phyloP scores from a whole-genome alignment of 2,113 vertebrate species.

The Thinocorus orbignyianus region DNA sequence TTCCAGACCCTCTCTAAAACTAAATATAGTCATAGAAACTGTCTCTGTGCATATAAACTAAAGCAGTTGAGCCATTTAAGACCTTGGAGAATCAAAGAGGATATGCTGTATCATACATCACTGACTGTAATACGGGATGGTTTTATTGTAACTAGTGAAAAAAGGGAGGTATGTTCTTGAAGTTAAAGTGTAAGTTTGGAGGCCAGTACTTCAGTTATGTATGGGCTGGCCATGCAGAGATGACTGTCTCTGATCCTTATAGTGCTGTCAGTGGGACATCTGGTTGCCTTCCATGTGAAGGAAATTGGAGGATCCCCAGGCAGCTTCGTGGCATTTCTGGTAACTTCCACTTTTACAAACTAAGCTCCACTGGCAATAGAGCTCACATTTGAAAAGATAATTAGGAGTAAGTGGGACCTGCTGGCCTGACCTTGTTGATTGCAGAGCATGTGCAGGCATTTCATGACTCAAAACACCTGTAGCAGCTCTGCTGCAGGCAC shows the following conservation, averaged over 20 bases:
- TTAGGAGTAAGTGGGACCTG: background rate
- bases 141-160: background rate
- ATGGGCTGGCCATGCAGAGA: background rate
- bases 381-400: background rate
- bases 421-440: background rate
- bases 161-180: background rate
- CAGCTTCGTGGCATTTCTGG: background rate
- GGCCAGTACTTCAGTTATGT: background rate
- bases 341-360: background rate
- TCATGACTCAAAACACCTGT: background rate
- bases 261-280: background rate
- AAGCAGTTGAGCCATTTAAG: background rate
- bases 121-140: background rate
- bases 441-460: background rate
- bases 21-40: constrained; percentile 55
- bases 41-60: background rate
- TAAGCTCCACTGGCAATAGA: background rate
- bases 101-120: background rate
- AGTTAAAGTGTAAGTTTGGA: background rate
- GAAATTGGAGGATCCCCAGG: background rate
- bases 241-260: background rate
- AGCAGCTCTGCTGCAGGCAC: background rate
- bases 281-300: background rate
- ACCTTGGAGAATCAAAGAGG: background rate
- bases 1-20: constrained; percentile 49